Evolutionary conservation across 2,113 vertebrate species (phyloP).

Genomic region (Rhinichthys klamathensis): DNA sequence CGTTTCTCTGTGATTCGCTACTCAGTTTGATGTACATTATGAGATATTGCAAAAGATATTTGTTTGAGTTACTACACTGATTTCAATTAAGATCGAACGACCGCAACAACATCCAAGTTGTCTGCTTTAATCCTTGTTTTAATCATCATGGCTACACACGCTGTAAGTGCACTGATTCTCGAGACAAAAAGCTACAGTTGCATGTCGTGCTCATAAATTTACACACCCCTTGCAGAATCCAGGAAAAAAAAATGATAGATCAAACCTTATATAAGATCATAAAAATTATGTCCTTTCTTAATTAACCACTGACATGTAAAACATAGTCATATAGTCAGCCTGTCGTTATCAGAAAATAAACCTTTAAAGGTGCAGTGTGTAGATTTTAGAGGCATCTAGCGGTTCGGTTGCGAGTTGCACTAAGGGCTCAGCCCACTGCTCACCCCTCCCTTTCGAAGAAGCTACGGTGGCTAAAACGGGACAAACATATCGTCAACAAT

Average conservation of each 20-base stretch:
- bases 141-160: neutral
- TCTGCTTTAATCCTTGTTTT: conserved; percentile 16
- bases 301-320: neutral
- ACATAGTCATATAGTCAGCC: too few relatives aligned
- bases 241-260: neutral
- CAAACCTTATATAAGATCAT: neutral
- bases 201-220: neutral
- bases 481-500: too few relatives aligned
- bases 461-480: too few relatives aligned
- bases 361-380: too few relatives aligned
- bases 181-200: neutral
- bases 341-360: neutral
- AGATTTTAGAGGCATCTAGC: too few relatives aligned
- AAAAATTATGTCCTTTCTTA: neutral
- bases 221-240: neutral
- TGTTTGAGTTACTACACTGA: conserved; percentile 20
- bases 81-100: conserved; percentile 25
- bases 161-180: neutral
- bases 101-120: conserved; percentile 28
- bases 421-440: too few relatives aligned
- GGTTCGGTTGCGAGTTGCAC: too few relatives aligned
- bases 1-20: too few relatives aligned
- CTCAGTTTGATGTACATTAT: too few relatives aligned
- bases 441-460: too few relatives aligned
- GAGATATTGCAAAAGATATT: too few relatives aligned